A percentile compares a stretch with the other conserved stretches of the same genome.
phyloP scores from a whole-genome alignment of 1,140 invertebrate genomes.

The Diplogasteroides magnus region DNA sequence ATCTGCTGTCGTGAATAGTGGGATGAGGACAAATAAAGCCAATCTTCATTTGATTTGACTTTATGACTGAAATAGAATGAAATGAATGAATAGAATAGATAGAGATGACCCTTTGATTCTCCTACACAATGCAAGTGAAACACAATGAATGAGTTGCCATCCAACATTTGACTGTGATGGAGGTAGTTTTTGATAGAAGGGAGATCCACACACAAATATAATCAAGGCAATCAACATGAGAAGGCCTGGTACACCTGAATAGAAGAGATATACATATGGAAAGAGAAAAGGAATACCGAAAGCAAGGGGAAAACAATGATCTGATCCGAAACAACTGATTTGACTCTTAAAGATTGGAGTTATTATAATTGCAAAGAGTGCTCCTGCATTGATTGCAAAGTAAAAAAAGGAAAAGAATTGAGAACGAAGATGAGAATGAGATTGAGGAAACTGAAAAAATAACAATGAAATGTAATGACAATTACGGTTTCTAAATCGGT shows the following conservation, averaged over 20 bases:
- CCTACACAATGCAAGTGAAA: constrained; percentile 5
- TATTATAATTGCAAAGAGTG: constrained; percentile 57
- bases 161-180: constrained; percentile 50
- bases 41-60: constrained; percentile 65
- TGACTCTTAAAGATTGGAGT: constrained; percentile 57
- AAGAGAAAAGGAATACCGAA: too few species aligned
- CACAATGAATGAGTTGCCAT: constrained; percentile 16
- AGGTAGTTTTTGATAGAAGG: constrained; percentile 47
- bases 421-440: constrained; percentile 42
- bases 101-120: neutral
- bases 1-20: constrained; percentile 64
- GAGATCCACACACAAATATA: constrained; percentile 45
- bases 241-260: constrained; percentile 56
- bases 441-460: constrained; percentile 46
- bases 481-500: too few species aligned
- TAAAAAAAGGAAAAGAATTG: constrained; percentile 74
- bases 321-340: constrained; percentile 55
- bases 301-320: constrained; percentile 56
- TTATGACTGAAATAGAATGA: too few species aligned
- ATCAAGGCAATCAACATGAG: constrained; percentile 57
- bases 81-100: too few species aligned
- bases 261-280: too few species aligned
- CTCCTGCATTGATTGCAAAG: constrained; percentile 57
- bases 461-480: too few species aligned
- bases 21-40: constrained; percentile 73